Base-by-base conservation (phyloP, 2,888 invertebrate species). In the Heteromurus nitidus region DNA sequence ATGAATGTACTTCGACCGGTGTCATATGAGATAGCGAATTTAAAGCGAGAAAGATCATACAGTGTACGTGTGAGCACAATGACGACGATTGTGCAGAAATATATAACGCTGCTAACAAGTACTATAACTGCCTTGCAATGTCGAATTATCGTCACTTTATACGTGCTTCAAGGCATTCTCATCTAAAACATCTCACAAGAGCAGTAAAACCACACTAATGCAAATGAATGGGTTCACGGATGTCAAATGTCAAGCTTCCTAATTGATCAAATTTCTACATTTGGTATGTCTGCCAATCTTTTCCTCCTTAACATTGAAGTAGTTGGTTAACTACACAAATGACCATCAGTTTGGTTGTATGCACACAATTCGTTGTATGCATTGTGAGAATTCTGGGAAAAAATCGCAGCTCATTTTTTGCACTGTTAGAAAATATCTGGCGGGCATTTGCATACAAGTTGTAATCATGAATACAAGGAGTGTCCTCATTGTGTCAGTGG, bases 161-260 rank as follows among this genome's bases (percentile, higher is more conserved):
- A 55, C 24, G 3, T 7, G n/a, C 18, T 24, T 7, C 7, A 55
- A 55, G 5, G 50, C 50, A 7, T 7, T n/a, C 24, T 55, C 5
- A 22, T n/a, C n/a, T n/a, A n/a, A n/a, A n/a, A 55, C 24, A 24
- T 55, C 50, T 50, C 50, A n/a, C n/a, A n/a, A 50, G 13, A 7
- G n/a, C 5, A n/a, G 5, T 50, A 50, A 13, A 20, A 26, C 28
- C n/a, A 20, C 7, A n/a, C 24, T 30, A 31, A 69, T 77, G 53
- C 20, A 77, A 69, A 69, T 77, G 77, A 77, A 69, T 77, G 77
- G 30, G 24, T 47, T 60, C 42, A 69, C 31, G 18, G 28, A 64
- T 77, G 77, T 77, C 77, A 77, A 69, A 77, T 69, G 77, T 77
- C 77, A 77, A 77, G 62, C 50, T 76, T 77, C 69, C 77, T 77